These are phyloP conservation scores for Leptobrachium leishanense DNA, from an alignment of 2,113 vertebrate species.

Conservation along the genomic window DNA sequence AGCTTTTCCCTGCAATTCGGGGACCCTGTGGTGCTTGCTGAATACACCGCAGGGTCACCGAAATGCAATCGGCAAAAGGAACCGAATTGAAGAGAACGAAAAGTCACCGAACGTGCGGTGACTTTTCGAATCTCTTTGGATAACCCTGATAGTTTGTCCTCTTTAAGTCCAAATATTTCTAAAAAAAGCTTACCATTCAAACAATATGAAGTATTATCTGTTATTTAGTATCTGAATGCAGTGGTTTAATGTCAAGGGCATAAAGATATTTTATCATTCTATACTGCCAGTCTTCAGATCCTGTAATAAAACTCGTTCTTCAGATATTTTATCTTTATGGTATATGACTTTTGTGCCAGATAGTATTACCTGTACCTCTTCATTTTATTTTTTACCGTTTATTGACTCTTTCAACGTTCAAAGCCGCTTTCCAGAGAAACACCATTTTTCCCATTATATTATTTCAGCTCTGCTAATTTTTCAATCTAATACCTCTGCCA, in stretches of 20 bases:
- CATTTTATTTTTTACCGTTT: constrained; percentile 40
- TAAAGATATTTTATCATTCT: background rate
- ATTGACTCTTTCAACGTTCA: constrained; percentile 37
- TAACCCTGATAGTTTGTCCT: no score
- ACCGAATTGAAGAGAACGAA: no score
- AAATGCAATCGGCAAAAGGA: no score
- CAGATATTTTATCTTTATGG: constrained; percentile 26
- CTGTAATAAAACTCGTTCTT: constrained; percentile 11
- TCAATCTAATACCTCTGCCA: constrained; percentile 46
- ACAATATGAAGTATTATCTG: background rate
- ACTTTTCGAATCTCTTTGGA: no score
- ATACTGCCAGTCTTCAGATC: background rate
- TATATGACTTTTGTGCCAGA: constrained; percentile 30
- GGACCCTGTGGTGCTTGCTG: no score
- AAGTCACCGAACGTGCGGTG: no score
- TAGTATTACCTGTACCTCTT: constrained; percentile 40
- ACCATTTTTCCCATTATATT: constrained; percentile 43
- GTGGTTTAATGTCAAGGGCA: constrained; percentile 4
- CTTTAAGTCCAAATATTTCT: no score
- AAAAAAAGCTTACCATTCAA: no score
- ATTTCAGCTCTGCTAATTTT: constrained; percentile 50
- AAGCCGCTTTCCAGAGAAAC: constrained; percentile 30
- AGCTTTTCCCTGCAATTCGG: no score
- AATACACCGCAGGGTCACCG: no score
- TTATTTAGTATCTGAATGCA: background rate